phyloP scores from a whole-genome alignment of 2,113 vertebrate species.

The Lampris megalopsis region DNA sequence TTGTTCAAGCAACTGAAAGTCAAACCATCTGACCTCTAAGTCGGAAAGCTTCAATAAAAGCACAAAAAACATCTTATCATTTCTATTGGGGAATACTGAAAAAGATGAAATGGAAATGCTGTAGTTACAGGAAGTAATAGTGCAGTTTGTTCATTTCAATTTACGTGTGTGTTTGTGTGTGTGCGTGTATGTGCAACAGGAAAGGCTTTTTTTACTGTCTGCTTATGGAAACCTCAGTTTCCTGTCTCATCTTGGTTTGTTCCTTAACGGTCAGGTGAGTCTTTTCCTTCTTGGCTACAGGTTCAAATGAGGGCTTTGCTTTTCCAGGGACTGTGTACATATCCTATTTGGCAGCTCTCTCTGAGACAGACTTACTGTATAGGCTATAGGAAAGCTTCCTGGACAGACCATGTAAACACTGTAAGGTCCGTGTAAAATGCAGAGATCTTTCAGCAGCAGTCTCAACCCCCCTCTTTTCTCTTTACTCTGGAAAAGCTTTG shows the following conservation, averaged over 20 bases:
- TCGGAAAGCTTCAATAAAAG: slow-evolving; percentile 22
- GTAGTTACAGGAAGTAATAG: neutral
- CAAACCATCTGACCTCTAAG: slow-evolving; percentile 42
- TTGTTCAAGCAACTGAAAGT: slow-evolving; percentile 47
- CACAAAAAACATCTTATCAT: slow-evolving; percentile 6
- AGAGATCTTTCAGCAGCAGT: slow-evolving; percentile 56
- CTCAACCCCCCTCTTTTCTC: slow-evolving; percentile 40
- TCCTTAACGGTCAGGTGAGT: slow-evolving; percentile 49
- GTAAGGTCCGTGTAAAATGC: slow-evolving; percentile 69
- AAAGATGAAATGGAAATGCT: neutral
- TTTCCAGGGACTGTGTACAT: slow-evolving; percentile 61
- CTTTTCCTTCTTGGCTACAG: slow-evolving; percentile 19
- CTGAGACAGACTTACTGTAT: slow-evolving; percentile 43
- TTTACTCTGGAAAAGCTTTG: slow-evolving; percentile 66
- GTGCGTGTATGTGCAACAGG: neutral
- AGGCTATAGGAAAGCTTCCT: slow-evolving; percentile 56
- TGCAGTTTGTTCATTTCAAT: slow-evolving; percentile 4
- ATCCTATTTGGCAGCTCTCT: slow-evolving; percentile 59
- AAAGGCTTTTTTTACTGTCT: slow-evolving; percentile 3
- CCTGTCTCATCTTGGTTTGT: slow-evolving; percentile 1
- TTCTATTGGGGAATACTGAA: neutral
- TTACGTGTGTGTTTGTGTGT: neutral
- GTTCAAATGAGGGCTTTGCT: slow-evolving; percentile 51
- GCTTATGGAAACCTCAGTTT: slow-evolving; percentile 35
- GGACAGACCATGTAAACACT: slow-evolving; percentile 72